Conservation (phyloP, 2,113 vertebrate genomes). For the Corydoras sp. region DNA sequence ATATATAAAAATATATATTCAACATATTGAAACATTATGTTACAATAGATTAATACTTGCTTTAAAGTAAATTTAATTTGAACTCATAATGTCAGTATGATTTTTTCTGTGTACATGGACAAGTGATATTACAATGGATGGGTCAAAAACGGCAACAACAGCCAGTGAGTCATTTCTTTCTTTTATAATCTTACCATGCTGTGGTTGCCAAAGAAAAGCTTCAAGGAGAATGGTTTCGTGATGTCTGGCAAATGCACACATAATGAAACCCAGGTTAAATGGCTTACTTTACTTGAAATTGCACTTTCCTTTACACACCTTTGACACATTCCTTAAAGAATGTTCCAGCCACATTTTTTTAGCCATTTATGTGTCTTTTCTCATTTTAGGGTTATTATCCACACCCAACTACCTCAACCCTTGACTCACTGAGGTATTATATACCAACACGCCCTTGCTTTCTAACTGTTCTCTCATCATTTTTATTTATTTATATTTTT, state of each 20-base stretch:
- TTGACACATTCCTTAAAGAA: conserved; percentile 25
- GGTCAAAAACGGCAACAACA: conserved; percentile 10
- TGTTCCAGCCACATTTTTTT: conserved; percentile 18
- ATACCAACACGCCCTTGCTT: conserved; percentile 23
- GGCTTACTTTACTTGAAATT: not conserved
- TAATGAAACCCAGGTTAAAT: conserved; percentile 19
- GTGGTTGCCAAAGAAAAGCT: conserved; percentile 12
- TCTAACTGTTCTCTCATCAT: conserved; percentile 5
- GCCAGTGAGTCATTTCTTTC: conserved; percentile 6
- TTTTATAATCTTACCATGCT: not conserved
- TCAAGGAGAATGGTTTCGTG: not conserved
- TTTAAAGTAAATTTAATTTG: not conserved
- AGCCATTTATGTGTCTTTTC: conserved; percentile 29
- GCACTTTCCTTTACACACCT: conserved; percentile 21
- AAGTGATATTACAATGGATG: not conserved
- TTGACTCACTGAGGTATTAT: conserved; percentile 23
- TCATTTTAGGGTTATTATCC: conserved; percentile 26
- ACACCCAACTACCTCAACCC: conserved; percentile 34
- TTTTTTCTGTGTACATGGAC: not conserved
- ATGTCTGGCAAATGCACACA: conserved; percentile 20
- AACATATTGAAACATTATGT: too few relatives aligned
- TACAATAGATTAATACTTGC: too few relatives aligned
- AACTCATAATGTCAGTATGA: not conserved
- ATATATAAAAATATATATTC: too few relatives aligned
- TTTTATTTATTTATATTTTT: conserved; percentile 5